phyloP scores from a whole-genome alignment of 1,140 invertebrate species.

The Heliconius eleuchia region DNA sequence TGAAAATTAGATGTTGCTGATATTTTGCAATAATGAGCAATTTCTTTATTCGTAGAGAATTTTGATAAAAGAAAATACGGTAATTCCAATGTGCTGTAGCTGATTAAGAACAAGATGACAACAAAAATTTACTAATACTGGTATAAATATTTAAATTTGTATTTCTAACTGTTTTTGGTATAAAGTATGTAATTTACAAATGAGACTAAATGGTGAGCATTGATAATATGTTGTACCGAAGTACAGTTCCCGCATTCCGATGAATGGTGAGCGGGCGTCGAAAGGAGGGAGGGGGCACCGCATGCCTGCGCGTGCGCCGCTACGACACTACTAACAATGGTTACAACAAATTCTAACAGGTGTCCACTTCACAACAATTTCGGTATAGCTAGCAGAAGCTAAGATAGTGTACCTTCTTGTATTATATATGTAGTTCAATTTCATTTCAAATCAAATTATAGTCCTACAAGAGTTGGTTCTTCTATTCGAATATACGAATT shows the following conservation, averaged over 20 bases:
- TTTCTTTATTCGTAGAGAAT: too few relatives aligned
- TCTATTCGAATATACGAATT: too few relatives aligned
- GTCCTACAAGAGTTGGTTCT: background rate
- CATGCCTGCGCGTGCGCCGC: slow-evolving; percentile 69
- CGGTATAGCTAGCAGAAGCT: slow-evolving; percentile 53
- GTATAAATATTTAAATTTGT: background rate
- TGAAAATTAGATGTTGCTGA: too few relatives aligned
- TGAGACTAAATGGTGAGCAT: slow-evolving; percentile 52
- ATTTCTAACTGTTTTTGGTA: slow-evolving; percentile 23
- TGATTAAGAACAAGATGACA: background rate
- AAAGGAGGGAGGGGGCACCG: slow-evolving; percentile 39
- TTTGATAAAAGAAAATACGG: too few relatives aligned
- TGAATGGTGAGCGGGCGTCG: slow-evolving; percentile 55
- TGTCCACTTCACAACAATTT: slow-evolving; percentile 62
- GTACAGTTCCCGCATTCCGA: slow-evolving; percentile 68
- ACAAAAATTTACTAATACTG: background rate
- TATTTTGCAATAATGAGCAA: too few relatives aligned
- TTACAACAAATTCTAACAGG: slow-evolving; percentile 69
- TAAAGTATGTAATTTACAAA: slow-evolving; percentile 36
- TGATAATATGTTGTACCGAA: slow-evolving; percentile 63
- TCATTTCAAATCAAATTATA: background rate
- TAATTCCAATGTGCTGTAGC: background rate
- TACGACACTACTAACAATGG: slow-evolving; percentile 55
- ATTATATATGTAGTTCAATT: background rate
- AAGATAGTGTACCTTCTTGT: slow-evolving; percentile 23